Conservation (phyloP, 2,797 vertebrate genomes). For the Phoxinus dragarum region DNA sequence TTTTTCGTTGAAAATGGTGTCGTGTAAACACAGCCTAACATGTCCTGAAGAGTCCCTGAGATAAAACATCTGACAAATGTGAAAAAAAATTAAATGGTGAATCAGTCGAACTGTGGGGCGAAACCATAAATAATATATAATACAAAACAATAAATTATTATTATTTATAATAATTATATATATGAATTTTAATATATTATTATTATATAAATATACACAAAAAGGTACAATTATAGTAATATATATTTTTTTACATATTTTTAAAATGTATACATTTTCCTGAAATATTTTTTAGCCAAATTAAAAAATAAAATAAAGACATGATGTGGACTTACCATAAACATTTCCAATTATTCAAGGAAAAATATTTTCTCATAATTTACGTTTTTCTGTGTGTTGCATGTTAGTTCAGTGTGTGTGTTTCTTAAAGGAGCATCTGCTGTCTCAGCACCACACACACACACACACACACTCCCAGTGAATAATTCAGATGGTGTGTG, state of each 20-base stretch:
- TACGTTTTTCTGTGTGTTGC: slow-evolving; percentile 29
- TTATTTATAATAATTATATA: no score
- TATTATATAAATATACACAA: neutral
- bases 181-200: no score
- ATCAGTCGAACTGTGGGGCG: neutral
- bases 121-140: no score
- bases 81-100: neutral
- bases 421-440: slow-evolving; percentile 70
- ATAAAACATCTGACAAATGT: neutral
- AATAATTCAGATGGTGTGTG: slow-evolving; percentile 76
- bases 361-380: no score
- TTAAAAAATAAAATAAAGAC: neutral
- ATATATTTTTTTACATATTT: neutral
- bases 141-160: no score
- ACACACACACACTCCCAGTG: slow-evolving; percentile 66
- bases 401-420: slow-evolving; percentile 41
- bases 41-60: neutral
- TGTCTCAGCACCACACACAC: slow-evolving; percentile 31
- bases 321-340: neutral
- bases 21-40: neutral
- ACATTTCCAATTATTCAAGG: neutral
- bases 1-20: neutral
- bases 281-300: neutral
- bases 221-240: neutral
- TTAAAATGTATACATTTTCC: no score